Evolutionary conservation across 2,797 vertebrate genomes (phyloP), one percentile per base, ranked within the genome.

Genomic region (Tinamus major): DNA sequence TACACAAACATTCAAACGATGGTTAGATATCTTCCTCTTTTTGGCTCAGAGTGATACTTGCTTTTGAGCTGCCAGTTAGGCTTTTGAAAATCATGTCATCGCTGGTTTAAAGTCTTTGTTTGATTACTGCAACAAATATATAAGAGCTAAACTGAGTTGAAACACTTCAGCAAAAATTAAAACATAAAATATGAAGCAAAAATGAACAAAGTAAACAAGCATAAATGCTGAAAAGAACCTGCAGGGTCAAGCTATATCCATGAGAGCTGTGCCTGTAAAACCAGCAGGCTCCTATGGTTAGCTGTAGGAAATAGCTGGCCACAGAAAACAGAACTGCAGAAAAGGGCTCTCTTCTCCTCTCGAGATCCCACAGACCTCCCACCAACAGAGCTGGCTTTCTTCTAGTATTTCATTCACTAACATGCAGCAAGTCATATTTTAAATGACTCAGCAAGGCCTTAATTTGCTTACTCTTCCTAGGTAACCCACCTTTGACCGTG

Each of bases 91-190:
- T 21, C 21, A 44, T 18, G 68, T 31, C 7, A 78, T 49, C 31
- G 18, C 39, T 78, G 17, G 2, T 80, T 85, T 69, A 76, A 89
- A 80, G 39, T 78, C 49, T 26, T 80, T 78, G 39, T 59, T 58
- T 63, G 29, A 79, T 80, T 41, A 67, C 19, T 81, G 29, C 55
- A 65, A 92, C 81, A 92, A 87, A 75, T 42, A 55, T 0, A 0
- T 69, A 83, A 74, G 61, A 79, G 46, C 37, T 67, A 77, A 53
- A 20, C 37, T 1, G 2, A 79, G 10, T 46, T 81, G 35, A 88
- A 93, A 86, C 17, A 90, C 16, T 92, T 70, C 19, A 72, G 33
- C 44, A 31, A 56, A 69, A 85, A 88, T 91, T 33, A 4, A 84
- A 85, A 91, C 69, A 33, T 35, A 87, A 90, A 89, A 89, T 41